Evolutionary conservation across 2,888 invertebrate genomes (phyloP).

Genomic region (Prenolepis imparis): DNA sequence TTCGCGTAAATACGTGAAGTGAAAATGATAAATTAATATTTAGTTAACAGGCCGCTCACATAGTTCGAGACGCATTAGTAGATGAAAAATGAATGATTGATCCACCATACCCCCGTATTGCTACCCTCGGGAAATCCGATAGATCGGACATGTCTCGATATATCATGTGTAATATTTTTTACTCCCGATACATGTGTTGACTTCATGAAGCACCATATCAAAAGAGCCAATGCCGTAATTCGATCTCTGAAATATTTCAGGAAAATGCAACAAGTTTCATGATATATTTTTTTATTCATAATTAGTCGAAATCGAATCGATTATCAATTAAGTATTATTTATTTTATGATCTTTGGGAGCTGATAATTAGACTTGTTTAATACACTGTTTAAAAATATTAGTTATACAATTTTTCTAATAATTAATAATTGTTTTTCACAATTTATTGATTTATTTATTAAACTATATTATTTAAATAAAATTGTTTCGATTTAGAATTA

Average conservation of each 20-base stretch:
- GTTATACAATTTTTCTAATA: not conserved
- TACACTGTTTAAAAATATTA: not conserved
- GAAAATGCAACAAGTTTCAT: not conserved
- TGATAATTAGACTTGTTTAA: not conserved
- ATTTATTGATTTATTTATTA: not conserved
- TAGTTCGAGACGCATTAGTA: slow-evolving; percentile 55
- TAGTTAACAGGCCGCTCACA: slow-evolving; percentile 33
- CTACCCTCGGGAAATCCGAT: slow-evolving; percentile 82
- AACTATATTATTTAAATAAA: not conserved
- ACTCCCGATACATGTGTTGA: slow-evolving; percentile 70
- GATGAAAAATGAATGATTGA: slow-evolving; percentile 74
- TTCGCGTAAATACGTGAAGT: not conserved
- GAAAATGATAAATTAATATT: slow-evolving; percentile 53
- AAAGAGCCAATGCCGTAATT: slow-evolving; percentile 13
- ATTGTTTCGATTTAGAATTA: not conserved
- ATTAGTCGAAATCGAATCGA: not conserved
- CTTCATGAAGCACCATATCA: slow-evolving; percentile 49
- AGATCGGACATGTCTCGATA: slow-evolving; percentile 82
- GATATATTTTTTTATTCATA: not conserved
- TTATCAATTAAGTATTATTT: not conserved
- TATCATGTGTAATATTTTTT: slow-evolving; percentile 80
- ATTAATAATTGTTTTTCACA: not conserved
- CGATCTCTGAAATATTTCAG: slow-evolving; percentile 42
- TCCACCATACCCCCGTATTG: slow-evolving; percentile 81
- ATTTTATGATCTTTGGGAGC: not conserved